These are phyloP conservation scores for Volucella zonaria DNA, from an alignment of 2,888 invertebrate species.

Conservation along the genomic window DNA sequence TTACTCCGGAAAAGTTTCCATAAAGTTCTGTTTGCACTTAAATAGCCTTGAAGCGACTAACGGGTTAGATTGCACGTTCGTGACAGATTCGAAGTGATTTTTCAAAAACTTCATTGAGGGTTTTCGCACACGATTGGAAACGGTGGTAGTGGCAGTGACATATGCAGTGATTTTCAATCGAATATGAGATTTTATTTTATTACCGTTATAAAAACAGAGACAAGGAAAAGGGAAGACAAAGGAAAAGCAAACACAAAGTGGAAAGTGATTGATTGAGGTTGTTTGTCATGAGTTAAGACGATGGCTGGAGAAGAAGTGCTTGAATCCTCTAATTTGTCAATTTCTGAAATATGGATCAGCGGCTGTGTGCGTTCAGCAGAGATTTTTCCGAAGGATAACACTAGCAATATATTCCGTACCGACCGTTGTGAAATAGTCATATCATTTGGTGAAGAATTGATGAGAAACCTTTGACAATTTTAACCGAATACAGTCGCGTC, in stretches of 20 bases:
- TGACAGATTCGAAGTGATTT: slow-evolving; percentile 28
- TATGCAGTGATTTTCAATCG: slow-evolving; percentile 25
- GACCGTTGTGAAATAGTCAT: not conserved
- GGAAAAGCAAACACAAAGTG: slow-evolving; percentile 11
- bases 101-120: slow-evolving; percentile 6
- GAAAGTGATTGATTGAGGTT: slow-evolving; percentile 35
- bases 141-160: not conserved
- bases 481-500: too few relatives aligned
- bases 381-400: not conserved
- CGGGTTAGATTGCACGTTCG: slow-evolving; percentile 1
- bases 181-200: slow-evolving; percentile 41
- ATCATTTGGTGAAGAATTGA: too few relatives aligned
- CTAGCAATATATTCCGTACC: not conserved
- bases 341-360: slow-evolving; percentile 16
- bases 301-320: too few relatives aligned
- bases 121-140: not conserved
- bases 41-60: slow-evolving; percentile 34
- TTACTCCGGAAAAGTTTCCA: slow-evolving; percentile 12
- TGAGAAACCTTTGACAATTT: too few relatives aligned
- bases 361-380: not conserved
- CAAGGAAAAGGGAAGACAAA: not conserved
- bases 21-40: not conserved
- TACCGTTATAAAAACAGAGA: slow-evolving; percentile 21
- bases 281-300: slow-evolving; percentile 14
- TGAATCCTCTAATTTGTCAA: slow-evolving; percentile 16